A percentile compares a stretch with the other conserved stretches of the same genome.
These are phyloP conservation scores for Patella ulyssiponensis DNA, from an alignment of 2,888 invertebrate species.

Conservation along the genomic window DNA sequence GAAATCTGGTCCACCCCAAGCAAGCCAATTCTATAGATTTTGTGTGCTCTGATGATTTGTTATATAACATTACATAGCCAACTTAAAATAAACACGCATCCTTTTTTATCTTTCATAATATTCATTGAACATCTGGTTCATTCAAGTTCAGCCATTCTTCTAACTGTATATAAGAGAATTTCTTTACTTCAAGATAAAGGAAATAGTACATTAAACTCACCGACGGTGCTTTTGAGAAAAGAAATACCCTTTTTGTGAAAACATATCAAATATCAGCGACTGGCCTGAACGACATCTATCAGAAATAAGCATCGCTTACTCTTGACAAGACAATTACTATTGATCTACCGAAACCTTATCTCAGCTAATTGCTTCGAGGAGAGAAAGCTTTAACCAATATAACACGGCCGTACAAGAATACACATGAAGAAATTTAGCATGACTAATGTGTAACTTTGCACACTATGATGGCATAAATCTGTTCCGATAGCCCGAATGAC, in stretches of 20 bases:
- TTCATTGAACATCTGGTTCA: too few relatives aligned
- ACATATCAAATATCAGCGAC: slow-evolving; percentile 1
- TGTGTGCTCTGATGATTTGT: too few relatives aligned
- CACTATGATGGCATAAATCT: slow-evolving; percentile 33
- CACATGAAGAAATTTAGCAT: slow-evolving; percentile 36
- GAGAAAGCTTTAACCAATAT: slow-evolving; percentile 2
- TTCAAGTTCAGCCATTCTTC: too few relatives aligned
- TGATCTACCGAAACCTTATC: slow-evolving; percentile 33
- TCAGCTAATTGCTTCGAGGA: slow-evolving; percentile 33
- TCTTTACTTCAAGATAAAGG: too few relatives aligned
- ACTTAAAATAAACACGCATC: too few relatives aligned
- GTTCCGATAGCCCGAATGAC: slow-evolving; percentile 30
- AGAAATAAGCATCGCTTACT: slow-evolving; percentile 6
- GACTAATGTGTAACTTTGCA: slow-evolving; percentile 37
- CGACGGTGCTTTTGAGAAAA: too few relatives aligned
- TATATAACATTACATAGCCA: too few relatives aligned
- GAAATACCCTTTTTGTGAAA: not conserved
- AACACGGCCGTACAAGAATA: slow-evolving; percentile 17
- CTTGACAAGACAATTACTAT: slow-evolving; percentile 16
- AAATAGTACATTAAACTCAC: too few relatives aligned
- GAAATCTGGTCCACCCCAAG: too few relatives aligned
- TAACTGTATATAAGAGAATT: too few relatives aligned
- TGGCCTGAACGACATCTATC: not conserved
- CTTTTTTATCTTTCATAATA: too few relatives aligned
- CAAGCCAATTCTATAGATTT: too few relatives aligned